Conservation (phyloP, 1,140 invertebrate genomes). For the Drosophila kepulauana region DNA sequence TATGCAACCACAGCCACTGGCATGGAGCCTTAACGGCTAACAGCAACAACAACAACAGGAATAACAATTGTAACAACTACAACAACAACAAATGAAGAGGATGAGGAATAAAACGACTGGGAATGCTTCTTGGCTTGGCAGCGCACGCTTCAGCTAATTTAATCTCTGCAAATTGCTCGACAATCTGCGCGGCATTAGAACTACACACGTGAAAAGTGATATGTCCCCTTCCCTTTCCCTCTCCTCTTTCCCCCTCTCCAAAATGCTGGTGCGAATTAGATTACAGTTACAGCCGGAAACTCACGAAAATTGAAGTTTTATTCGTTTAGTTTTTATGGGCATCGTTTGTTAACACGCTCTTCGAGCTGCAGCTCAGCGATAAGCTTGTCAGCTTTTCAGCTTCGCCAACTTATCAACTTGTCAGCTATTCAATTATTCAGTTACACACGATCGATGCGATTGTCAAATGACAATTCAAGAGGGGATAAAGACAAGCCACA, state of each 20-base stretch:
- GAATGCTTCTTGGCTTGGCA: constrained; percentile 50
- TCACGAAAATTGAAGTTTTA: constrained; percentile 40
- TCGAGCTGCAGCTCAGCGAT: constrained; percentile 58
- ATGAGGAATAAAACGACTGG: constrained; percentile 19
- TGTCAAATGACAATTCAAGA: not conserved
- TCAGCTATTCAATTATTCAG: constrained; percentile 14
- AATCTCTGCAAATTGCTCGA: constrained; percentile 84
- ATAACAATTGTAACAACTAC: constrained; percentile 39
- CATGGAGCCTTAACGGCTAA: constrained; percentile 34
- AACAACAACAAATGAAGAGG: constrained; percentile 33
- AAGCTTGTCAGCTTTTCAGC: constrained; percentile 49
- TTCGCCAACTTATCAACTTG: constrained; percentile 7
- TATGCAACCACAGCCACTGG: constrained; percentile 58
- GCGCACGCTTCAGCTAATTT: constrained; percentile 83
- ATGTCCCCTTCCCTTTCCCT: not conserved
- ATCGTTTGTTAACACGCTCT: constrained; percentile 39
- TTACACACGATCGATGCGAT: constrained; percentile 3
- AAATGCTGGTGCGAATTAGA: constrained; percentile 65
- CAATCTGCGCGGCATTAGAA: constrained; percentile 80
- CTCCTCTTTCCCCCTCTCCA: not conserved
- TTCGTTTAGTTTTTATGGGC: constrained; percentile 42
- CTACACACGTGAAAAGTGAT: constrained; percentile 72
- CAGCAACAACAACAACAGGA: constrained; percentile 50
- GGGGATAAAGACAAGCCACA: too few species aligned
- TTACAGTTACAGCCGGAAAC: constrained; percentile 56